A percentile compares a stretch with the other conserved stretches of the same genome.
These are phyloP conservation scores for Brachylomia viminalis DNA, from an alignment of 2,888 invertebrate genomes.

Conservation along the genomic window DNA sequence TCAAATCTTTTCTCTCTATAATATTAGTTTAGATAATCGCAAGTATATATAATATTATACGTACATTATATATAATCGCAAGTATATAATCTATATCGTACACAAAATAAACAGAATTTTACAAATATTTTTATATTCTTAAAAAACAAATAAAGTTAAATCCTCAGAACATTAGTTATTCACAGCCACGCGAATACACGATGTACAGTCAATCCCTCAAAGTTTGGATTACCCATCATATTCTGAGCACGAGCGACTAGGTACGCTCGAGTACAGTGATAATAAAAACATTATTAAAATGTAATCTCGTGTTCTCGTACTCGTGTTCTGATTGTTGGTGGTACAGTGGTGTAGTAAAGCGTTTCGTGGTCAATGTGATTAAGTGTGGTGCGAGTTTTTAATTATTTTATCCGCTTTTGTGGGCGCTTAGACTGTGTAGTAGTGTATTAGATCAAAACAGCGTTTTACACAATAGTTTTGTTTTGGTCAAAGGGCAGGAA, in stretches of 20 bases:
- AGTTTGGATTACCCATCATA: constrained; percentile 41
- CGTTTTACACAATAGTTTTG: neutral
- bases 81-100: neutral
- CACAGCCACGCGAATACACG: constrained; percentile 20
- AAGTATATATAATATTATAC: too few relatives aligned
- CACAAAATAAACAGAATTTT: neutral
- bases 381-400: constrained; percentile 43
- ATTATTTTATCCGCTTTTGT: constrained; percentile 39
- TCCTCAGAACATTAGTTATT: constrained; percentile 27
- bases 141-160: constrained; percentile 12
- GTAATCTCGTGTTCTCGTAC: constrained; percentile 68
- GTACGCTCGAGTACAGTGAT: constrained; percentile 62
- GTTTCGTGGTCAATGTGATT: constrained; percentile 61
- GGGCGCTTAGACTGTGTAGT: neutral
- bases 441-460: constrained; percentile 12
- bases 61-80: neutral
- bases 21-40: neutral
- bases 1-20: too few relatives aligned
- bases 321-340: constrained; percentile 58
- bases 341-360: constrained; percentile 67
- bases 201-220: constrained; percentile 51
- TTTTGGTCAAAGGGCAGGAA: too few relatives aligned
- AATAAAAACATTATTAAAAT: constrained; percentile 75
- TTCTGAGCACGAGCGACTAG: constrained; percentile 45
- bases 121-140: neutral